Conservation (phyloP, 2,888 invertebrate species). For the Andrena hattorfiana region DNA sequence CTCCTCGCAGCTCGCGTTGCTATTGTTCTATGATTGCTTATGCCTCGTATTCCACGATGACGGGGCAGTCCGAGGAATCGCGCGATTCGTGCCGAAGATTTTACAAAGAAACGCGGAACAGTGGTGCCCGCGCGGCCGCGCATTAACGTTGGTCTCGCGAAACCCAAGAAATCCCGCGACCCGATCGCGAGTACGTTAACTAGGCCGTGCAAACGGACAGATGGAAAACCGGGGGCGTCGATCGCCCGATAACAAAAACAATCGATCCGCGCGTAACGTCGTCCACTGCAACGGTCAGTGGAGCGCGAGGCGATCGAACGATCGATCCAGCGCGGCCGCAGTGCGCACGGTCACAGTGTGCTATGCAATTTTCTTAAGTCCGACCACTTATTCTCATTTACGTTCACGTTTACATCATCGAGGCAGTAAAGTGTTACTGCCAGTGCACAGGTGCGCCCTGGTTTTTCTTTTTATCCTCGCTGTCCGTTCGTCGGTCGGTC, state of each 20-base stretch:
- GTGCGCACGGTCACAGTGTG: slow-evolving; percentile 57
- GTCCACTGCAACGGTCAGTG: slow-evolving; percentile 55
- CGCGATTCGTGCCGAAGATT: slow-evolving; percentile 24
- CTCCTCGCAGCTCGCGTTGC: slow-evolving; percentile 13
- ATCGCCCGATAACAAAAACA: slow-evolving; percentile 55
- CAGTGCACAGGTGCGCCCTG: slow-evolving; percentile 83
- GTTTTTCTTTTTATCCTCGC: slow-evolving; percentile 77
- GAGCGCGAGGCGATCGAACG: slow-evolving; percentile 45
- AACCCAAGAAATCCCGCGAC: background rate
- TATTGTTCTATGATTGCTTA: slow-evolving; percentile 19
- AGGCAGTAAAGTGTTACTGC: slow-evolving; percentile 82
- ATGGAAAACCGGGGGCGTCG: slow-evolving; percentile 35
- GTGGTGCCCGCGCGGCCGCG: background rate
- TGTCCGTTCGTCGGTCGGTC: slow-evolving; percentile 62
- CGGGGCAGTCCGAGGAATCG: background rate
- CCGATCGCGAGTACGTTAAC: background rate
- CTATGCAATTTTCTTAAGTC: slow-evolving; percentile 81
- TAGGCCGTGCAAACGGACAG: slow-evolving; percentile 18
- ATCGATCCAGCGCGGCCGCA: slow-evolving; percentile 33
- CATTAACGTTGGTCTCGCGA: background rate
- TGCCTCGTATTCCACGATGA: background rate
- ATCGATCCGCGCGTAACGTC: slow-evolving; percentile 42
- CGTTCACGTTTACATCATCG: slow-evolving; percentile 84
- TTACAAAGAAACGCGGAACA: slow-evolving; percentile 8
- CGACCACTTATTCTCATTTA: slow-evolving; percentile 82